Conservation (phyloP, 2,113 vertebrate species). For the Pterocles orientalis region DNA sequence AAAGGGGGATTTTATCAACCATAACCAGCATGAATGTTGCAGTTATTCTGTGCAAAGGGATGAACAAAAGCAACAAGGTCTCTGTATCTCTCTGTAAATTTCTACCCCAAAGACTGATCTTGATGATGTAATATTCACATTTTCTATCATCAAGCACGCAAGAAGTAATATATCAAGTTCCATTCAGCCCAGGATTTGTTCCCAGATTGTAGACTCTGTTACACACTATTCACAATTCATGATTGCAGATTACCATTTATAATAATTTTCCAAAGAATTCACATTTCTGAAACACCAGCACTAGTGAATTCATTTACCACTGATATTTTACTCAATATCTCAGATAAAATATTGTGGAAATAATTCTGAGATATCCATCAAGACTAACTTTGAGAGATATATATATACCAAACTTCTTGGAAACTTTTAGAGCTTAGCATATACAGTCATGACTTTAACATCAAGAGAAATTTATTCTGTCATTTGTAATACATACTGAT, state of each 20-base stretch:
- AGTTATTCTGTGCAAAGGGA: neutral
- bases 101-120: neutral
- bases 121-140: neutral
- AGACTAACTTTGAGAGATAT: neutral
- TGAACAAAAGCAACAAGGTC: neutral
- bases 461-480: neutral
- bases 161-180: neutral
- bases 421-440: neutral
- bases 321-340: neutral
- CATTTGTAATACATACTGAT: neutral
- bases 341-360: neutral
- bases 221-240: neutral
- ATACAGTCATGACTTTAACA: neutral
- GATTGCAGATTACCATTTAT: neutral
- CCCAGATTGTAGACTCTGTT: neutral
- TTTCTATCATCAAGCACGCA: neutral
- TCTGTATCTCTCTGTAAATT: neutral
- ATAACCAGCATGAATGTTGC: neutral
- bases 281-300: neutral
- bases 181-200: neutral
- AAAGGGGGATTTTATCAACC: neutral
- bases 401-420: neutral
- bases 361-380: neutral
- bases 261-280: neutral
- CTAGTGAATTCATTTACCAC: neutral